Percentiles rank a stretch among this genome's conserved stretches.
Conservation (phyloP, 2,888 invertebrate species). For the Andrena bicolor region DNA sequence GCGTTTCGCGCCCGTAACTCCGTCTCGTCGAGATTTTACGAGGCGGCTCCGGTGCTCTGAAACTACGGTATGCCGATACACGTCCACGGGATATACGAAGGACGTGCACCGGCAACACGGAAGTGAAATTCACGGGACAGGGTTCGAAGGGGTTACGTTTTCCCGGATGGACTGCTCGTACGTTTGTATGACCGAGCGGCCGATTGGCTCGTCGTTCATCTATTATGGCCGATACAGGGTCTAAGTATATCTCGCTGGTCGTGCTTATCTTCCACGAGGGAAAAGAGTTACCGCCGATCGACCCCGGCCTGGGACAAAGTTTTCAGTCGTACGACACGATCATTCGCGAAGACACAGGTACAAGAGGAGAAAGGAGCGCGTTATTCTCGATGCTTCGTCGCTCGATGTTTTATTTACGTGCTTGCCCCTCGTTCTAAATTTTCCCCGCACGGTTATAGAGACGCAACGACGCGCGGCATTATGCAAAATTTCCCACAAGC, state of each 20-base stretch:
- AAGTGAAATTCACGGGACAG: slow-evolving; percentile 64
- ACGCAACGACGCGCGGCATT: slow-evolving; percentile 9
- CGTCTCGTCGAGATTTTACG: slow-evolving; percentile 47
- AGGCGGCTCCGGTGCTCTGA: neutral
- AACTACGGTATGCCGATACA: slow-evolving; percentile 46
- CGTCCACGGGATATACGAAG: slow-evolving; percentile 32
- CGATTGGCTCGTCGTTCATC: slow-evolving; percentile 58
- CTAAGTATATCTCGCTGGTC: slow-evolving; percentile 57
- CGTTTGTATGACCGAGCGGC: slow-evolving; percentile 62
- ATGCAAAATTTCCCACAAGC: slow-evolving; percentile 25
- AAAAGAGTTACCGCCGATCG: slow-evolving; percentile 6
- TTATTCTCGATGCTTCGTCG: neutral
- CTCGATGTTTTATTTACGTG: slow-evolving; percentile 42
- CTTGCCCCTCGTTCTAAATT: slow-evolving; percentile 13
- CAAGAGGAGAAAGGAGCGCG: neutral
- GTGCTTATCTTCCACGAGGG: slow-evolving; percentile 1
- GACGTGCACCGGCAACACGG: slow-evolving; percentile 50
- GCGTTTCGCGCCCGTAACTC: slow-evolving; percentile 32
- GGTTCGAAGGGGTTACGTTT: slow-evolving; percentile 53
- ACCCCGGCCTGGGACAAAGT: slow-evolving; percentile 14
- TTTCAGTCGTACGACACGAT: slow-evolving; percentile 29
- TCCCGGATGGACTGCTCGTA: slow-evolving; percentile 34
- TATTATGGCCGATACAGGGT: slow-evolving; percentile 59
- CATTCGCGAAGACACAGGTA: neutral
- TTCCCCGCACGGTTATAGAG: neutral